Evolutionary conservation across 1,140 invertebrate genomes (phyloP).

Genomic region (Drosophila nikananu): DNA sequence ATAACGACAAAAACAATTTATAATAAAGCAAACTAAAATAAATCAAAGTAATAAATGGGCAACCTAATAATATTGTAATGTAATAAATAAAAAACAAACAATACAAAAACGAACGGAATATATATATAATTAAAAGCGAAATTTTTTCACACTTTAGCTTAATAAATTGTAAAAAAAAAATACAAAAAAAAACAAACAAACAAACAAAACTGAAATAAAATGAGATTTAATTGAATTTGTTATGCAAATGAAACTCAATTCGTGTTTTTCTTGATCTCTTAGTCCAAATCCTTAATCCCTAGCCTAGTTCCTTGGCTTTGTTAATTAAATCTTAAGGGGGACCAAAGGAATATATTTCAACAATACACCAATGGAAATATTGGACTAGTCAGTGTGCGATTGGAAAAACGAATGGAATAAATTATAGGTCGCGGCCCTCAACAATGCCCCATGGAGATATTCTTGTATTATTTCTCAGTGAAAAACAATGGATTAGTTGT

Average conservation of each 20-base stretch:
- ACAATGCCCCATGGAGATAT: neutral
- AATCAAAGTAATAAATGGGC: conserved; percentile 54
- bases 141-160: conserved; percentile 86
- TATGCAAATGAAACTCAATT: conserved; percentile 80
- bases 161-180: conserved; percentile 85
- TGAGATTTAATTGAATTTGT: conserved; percentile 86
- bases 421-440: no score
- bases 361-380: neutral
- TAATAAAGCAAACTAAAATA: conserved; percentile 58
- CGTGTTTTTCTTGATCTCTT: conserved; percentile 9
- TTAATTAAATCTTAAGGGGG: no score
- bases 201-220: conserved; percentile 83
- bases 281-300: neutral
- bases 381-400: no score
- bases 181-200: conserved; percentile 69
- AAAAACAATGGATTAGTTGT: conserved; percentile 1
- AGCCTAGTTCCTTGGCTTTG: no score
- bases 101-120: conserved; percentile 47
- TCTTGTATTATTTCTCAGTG: no score
- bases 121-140: conserved; percentile 77
- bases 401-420: no score
- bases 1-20: conserved; percentile 50
- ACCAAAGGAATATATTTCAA: neutral
- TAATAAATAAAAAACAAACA: conserved; percentile 68
- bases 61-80: conserved; percentile 68